Base-by-base conservation (phyloP, 2,797 vertebrate genomes). In the Enteromius trimaculatus region DNA sequence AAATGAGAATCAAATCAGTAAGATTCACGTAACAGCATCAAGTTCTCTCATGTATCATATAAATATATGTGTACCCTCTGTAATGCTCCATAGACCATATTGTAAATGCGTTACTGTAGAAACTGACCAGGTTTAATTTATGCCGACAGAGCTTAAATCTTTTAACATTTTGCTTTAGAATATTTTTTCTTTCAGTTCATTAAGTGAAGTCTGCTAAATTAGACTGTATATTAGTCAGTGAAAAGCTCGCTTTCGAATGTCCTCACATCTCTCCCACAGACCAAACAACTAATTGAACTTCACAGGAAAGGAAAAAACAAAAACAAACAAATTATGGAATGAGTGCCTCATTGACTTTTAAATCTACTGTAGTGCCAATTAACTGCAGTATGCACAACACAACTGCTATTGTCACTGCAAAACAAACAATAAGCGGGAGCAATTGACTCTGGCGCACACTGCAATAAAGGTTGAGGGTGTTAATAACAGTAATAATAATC, bases 401-500 rank as follows among this genome's bases (percentile, higher is more conserved):
- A 47, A 64, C 23, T 77, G 55, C n/a, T 64, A 47, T 77, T 62
- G 37, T 77, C 44, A 23, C 47, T 26, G 47, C 16, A 58, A 70
- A 70, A 70, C 16, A 66, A 70, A 80, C 3, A 80, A 58, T 62
- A 64, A 39, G 58, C 0, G 42, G 31, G 19, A 62, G 44, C 1
- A 3, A 29, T 42, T 82, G 60, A 65, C 62, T 49, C n/a, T 55
- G 31, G 6, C 0, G 9, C 51, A 55, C 17, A 2, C 79, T 37
- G 29, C 49, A 76, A 79, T 68, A 58, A 79, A 88, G 47, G 80
- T 60, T 72, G 65, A 78, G 66, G 78, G 62, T 68, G 89, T 79
- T 86, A 85, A 88, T 75, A 51, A 84, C 77, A 51, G 74, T 31
- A 79, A 86, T 70, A 85, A 83, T 72, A 1, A 77, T 76, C 79